A percentile compares a stretch with the other conserved stretches of the same genome.
Conservation (phyloP, 1,140 invertebrate species). For the Scaptomyza montana region DNA sequence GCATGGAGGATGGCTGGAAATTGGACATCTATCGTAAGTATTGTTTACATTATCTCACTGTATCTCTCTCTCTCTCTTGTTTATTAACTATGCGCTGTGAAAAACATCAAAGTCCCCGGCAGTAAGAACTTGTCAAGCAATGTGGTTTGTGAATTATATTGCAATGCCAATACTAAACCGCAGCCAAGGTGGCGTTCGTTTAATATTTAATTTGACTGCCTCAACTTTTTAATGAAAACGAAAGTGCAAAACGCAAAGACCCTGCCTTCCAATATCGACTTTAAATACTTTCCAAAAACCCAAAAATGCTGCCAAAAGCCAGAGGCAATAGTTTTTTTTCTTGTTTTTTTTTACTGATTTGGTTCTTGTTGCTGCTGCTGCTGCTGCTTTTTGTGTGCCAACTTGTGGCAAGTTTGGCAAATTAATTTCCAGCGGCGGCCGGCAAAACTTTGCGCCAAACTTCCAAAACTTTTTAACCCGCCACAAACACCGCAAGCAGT, state of each 20-base stretch:
- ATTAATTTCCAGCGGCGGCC: conserved; percentile 79
- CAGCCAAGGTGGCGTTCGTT: conserved; percentile 44
- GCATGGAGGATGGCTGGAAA: conserved; percentile 92
- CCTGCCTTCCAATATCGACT: conserved; percentile 36
- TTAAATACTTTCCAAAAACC: conserved; percentile 49
- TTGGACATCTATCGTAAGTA: conserved; percentile 94
- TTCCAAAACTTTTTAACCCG: conserved; percentile 79
- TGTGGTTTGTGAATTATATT: conserved; percentile 12
- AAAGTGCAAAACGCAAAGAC: conserved; percentile 45
- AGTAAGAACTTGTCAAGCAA: neutral
- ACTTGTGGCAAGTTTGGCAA: conserved; percentile 79
- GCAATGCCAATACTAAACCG: conserved; percentile 14
- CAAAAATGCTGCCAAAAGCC: conserved; percentile 45
- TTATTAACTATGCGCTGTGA: conserved; percentile 25
- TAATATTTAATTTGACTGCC: conserved; percentile 68
- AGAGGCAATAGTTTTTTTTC: conserved; percentile 30
- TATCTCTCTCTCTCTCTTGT: no score
- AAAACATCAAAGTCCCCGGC: conserved; percentile 31
- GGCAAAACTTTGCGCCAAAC: conserved; percentile 69
- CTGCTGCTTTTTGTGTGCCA: conserved; percentile 37
- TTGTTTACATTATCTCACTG: conserved; percentile 14
- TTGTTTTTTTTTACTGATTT: conserved; percentile 9
- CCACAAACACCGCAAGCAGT: conserved; percentile 72
- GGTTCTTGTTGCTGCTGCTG: conserved; percentile 12
- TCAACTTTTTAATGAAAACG: conserved; percentile 76